These are phyloP conservation scores for Meloidogyne floridensis DNA, from an alignment of 1,140 invertebrate species.

Conservation along the genomic window DNA sequence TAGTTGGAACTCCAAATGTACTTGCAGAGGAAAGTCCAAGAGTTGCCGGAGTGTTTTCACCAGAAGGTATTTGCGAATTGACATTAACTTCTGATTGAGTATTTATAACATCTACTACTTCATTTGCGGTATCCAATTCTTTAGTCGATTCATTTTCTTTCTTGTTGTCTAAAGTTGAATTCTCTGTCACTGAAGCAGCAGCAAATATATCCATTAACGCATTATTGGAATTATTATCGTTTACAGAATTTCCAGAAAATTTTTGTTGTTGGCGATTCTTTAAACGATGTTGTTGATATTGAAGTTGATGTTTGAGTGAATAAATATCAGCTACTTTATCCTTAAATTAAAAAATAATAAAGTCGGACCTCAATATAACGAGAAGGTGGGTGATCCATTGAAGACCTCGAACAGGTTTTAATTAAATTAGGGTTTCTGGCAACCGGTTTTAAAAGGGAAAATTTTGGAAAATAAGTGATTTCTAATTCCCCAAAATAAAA, in stretches of 20 bases:
- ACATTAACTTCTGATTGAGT: background rate
- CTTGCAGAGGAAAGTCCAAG: conserved; percentile 27
- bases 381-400: too few relatives aligned
- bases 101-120: too few relatives aligned
- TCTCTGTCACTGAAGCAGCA: too few relatives aligned
- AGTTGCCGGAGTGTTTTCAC: background rate
- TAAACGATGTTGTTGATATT: conserved; percentile 13
- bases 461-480: too few relatives aligned
- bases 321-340: background rate
- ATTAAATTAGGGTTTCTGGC: too few relatives aligned
- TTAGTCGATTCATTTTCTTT: background rate
- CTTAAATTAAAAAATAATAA: background rate
- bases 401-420: too few relatives aligned
- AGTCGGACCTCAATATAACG: too few relatives aligned
- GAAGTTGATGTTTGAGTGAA: conserved; percentile 22
- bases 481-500: too few relatives aligned
- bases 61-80: background rate
- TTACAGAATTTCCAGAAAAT: background rate
- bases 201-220: too few relatives aligned
- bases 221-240: background rate
- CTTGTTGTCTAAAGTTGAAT: background rate
- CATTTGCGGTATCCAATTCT: background rate
- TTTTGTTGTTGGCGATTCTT: background rate
- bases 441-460: too few relatives aligned
- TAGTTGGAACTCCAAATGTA: conserved; percentile 30